A percentile compares a stretch with the other conserved stretches of the same genome.
phyloP scores from a whole-genome alignment of 2,797 vertebrate genomes.

The Ptychadena robeensis region DNA sequence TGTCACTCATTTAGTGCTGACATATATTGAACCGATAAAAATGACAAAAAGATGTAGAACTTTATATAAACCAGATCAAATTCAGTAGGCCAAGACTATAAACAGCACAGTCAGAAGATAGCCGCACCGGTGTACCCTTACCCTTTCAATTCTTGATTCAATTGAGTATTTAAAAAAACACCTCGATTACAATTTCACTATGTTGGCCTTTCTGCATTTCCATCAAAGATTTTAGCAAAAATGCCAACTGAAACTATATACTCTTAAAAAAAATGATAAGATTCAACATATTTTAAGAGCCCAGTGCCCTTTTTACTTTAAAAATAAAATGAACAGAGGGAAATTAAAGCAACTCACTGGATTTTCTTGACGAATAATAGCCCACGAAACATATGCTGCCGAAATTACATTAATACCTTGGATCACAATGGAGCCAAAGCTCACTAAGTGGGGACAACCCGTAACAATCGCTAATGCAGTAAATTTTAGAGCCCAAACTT shows the following conservation, averaged over 20 bases:
- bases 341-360: background rate
- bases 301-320: background rate
- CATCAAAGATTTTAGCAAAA: background rate
- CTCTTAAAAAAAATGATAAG: background rate
- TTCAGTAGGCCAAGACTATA: background rate
- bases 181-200: background rate
- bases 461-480: background rate
- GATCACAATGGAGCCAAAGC: slow-evolving; percentile 8
- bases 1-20: background rate
- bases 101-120: background rate
- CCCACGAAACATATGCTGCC: background rate
- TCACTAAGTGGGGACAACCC: background rate
- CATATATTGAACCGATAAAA: background rate
- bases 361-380: background rate
- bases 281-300: background rate
- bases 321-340: background rate
- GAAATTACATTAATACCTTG: slow-evolving; percentile 2
- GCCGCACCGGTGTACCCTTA: background rate
- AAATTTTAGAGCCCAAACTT: background rate
- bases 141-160: background rate
- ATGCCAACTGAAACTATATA: background rate
- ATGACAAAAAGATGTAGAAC: background rate
- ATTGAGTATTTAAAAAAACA: background rate
- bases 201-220: background rate
- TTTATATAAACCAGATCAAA: too few species aligned